phyloP scores from a whole-genome alignment of 2,888 invertebrate genomes.

The Drepana falcataria region DNA sequence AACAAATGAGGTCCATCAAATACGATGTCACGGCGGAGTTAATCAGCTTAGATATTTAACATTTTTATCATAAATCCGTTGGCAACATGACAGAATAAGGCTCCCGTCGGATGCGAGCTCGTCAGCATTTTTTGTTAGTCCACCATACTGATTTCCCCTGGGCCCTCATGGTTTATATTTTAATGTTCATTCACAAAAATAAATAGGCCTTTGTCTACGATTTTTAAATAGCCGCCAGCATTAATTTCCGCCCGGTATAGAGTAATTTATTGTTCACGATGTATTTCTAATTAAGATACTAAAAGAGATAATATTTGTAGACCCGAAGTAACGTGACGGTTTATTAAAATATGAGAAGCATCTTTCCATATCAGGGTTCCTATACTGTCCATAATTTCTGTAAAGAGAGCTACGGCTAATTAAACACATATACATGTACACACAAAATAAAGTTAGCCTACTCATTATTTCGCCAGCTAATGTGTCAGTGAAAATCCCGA shows the following conservation, averaged over 20 bases:
- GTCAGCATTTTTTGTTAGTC: conserved; percentile 39
- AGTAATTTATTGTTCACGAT: not conserved
- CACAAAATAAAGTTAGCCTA: no score
- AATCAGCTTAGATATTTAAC: conserved; percentile 19
- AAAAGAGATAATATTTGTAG: not conserved
- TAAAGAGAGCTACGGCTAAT: no score
- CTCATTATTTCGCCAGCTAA: no score
- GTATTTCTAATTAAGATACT: not conserved
- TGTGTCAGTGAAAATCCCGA: no score
- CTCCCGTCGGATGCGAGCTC: conserved; percentile 18
- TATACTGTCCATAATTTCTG: no score
- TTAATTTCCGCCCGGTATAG: conserved; percentile 6
- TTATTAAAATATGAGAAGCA: not conserved
- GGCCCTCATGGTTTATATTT: conserved; percentile 40
- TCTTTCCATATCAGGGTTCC: no score
- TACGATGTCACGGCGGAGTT: conserved; percentile 5
- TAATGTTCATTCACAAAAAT: conserved; percentile 42
- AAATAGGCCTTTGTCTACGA: conserved; percentile 32
- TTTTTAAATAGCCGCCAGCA: conserved; percentile 18
- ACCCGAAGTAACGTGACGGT: not conserved
- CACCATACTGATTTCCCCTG: conserved; percentile 48
- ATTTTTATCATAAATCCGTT: conserved; percentile 19
- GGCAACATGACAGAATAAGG: conserved; percentile 24
- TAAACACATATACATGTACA: no score
- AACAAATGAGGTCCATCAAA: conserved; percentile 15